Percentiles rank a stretch among this genome's conserved stretches.
These are phyloP conservation scores for Parnassius orleans DNA, from an alignment of 2,888 invertebrate genomes.

Conservation along the genomic window DNA sequence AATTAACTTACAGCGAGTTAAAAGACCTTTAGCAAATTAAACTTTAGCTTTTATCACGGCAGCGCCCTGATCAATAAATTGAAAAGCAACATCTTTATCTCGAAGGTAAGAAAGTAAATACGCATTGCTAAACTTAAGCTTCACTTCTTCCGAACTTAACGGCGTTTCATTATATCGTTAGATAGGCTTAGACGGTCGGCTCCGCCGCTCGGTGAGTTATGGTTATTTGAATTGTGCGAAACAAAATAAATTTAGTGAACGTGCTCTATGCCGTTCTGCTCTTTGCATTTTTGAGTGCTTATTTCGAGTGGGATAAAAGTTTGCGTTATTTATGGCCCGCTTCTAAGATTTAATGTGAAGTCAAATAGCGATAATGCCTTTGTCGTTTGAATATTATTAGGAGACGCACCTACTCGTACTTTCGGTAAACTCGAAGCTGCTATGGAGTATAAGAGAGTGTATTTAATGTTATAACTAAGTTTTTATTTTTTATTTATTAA, in stretches of 20 bases:
- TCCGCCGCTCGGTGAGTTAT: conserved; percentile 69
- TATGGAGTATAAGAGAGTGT: conserved; percentile 17
- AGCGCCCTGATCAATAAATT: conserved; percentile 68
- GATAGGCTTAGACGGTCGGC: conserved; percentile 71
- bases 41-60: conserved; percentile 47
- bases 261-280: conserved; percentile 79
- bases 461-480: too few species aligned
- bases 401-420: conserved; percentile 12
- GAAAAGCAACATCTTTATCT: conserved; percentile 75
- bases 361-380: conserved; percentile 79
- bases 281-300: conserved; percentile 82
- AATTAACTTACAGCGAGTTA: conserved; percentile 1
- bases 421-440: conserved; percentile 11
- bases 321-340: conserved; percentile 76
- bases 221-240: conserved; percentile 81
- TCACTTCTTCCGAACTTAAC: conserved; percentile 68
- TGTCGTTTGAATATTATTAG: conserved; percentile 64
- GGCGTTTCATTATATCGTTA: conserved; percentile 80
- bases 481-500: too few species aligned
- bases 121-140: conserved; percentile 66
- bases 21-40: conserved; percentile 26
- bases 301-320: conserved; percentile 80
- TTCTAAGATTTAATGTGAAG: conserved; percentile 80
- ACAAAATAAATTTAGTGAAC: conserved; percentile 81
- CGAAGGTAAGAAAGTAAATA: conserved; percentile 63